phyloP scores from a whole-genome alignment of 2,888 invertebrate species.

The Theodoxus fluviatilis region DNA sequence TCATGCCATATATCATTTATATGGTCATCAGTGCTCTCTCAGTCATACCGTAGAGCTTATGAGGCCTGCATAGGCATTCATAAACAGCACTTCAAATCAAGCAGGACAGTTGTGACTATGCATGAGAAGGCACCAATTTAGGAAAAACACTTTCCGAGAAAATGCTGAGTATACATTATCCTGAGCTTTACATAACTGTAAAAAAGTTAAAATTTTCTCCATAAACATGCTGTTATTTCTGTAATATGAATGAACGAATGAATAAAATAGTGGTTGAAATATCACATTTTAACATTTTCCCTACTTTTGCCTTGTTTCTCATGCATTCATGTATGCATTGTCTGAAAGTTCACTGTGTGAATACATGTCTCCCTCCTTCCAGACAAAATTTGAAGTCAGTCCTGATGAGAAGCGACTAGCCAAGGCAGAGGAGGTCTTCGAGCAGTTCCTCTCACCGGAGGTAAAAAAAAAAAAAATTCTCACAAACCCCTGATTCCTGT shows the following conservation, averaged over 20 bases:
- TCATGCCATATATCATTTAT: too few species aligned
- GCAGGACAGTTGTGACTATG: too few species aligned
- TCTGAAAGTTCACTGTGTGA: not conserved
- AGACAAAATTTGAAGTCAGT: slow-evolving; percentile 90
- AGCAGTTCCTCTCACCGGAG: slow-evolving; percentile 69
- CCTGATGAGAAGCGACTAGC: slow-evolving; percentile 86
- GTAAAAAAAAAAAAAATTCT: too few species aligned
- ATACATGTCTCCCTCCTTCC: slow-evolving; percentile 35
- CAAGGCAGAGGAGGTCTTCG: slow-evolving; percentile 75
- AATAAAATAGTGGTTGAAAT: not conserved
- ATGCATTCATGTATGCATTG: not conserved
- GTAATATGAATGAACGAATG: not conserved
- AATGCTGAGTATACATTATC: too few species aligned
- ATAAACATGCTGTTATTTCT: not conserved
- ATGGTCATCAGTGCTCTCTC: too few species aligned
- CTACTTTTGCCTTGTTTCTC: not conserved
- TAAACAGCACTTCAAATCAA: not conserved
- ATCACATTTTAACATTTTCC: not conserved
- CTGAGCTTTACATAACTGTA: too few species aligned
- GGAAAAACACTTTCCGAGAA: too few species aligned
- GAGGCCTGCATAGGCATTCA: not conserved
- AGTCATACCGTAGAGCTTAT: not conserved
- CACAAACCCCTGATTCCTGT: too few species aligned
- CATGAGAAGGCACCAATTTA: too few species aligned
- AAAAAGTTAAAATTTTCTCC: too few species aligned